Evolutionary conservation across 1,140 invertebrate genomes (phyloP).

Genomic region (Aradophagus sp.): DNA sequence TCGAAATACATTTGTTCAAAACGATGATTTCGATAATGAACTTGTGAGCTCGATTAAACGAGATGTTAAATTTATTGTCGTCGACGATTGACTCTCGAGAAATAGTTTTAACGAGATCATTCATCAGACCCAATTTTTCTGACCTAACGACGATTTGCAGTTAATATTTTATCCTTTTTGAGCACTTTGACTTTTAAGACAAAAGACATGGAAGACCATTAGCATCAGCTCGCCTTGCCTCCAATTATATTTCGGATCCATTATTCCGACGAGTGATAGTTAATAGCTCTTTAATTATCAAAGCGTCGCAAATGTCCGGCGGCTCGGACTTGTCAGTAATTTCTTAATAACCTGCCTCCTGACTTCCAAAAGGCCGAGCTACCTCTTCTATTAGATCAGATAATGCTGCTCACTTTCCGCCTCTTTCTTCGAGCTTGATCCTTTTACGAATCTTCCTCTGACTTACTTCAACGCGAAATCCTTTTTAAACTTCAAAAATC

Average conservation of each 20-base stretch:
- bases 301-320: slow-evolving; percentile 34
- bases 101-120: slow-evolving; percentile 6
- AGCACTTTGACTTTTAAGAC: slow-evolving; percentile 6
- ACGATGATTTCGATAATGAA: neutral
- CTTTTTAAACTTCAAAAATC: neutral
- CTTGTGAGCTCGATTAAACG: neutral
- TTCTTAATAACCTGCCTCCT: slow-evolving; percentile 44
- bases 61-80: neutral
- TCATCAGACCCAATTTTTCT: slow-evolving; percentile 7
- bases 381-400: slow-evolving; percentile 41
- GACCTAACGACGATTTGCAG: slow-evolving; percentile 19
- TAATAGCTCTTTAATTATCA: slow-evolving; percentile 43
- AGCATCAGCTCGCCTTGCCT: slow-evolving; percentile 18
- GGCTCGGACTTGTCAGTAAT: slow-evolving; percentile 36
- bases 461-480: slow-evolving; percentile 4
- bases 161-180: slow-evolving; percentile 32
- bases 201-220: slow-evolving; percentile 17
- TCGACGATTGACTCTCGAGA: slow-evolving; percentile 8
- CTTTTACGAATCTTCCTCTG: slow-evolving; percentile 7
- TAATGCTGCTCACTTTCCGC: slow-evolving; percentile 6
- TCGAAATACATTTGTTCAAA: too few relatives aligned
- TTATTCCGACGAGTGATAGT: slow-evolving; percentile 31
- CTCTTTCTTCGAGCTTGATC: slow-evolving; percentile 6
- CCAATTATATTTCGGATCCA: slow-evolving; percentile 37
- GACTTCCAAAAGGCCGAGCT: slow-evolving; percentile 17